Evolutionary conservation across 2,797 vertebrate species (phyloP), one percentile per base, ranked within the genome.

Genomic region (Spheniscus humboldti): DNA sequence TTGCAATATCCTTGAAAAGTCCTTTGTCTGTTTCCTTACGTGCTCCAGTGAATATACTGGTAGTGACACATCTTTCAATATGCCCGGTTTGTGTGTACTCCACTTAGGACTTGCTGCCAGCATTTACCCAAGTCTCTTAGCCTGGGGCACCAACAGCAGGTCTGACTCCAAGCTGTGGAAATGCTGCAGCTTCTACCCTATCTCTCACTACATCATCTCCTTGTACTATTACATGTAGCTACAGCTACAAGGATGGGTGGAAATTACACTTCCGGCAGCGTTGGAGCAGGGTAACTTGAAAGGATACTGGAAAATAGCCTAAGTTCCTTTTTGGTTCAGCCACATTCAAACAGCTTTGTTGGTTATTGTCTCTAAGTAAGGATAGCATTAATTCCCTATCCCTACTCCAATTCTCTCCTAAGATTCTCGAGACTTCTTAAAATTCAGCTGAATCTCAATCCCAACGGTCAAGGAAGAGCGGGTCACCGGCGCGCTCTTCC

Each of bases 361-460:
- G 20, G 27, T 22, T 50, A 16, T 3, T 17, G 39, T 12, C 67
- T 57, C 16, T 10, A 23, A 24, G 41, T 3, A 13, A 19, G 53
- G 37, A 7, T 0, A 35, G 4, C 13, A 8, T 7, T 3, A 27
- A 12, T 45, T 47, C 53, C 9, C 25, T 1, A 13, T 19, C 31
- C 5, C 41, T 6, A 1, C 6, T 23, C 31, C 16, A 17, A 3
- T 7, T n/a, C 8, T n/a, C 35, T 15, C 45, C 27, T 1, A 4
- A 14, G 22, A 1, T 4, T 9, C 43, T 19, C 50, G 1, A 7
- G 35, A 5, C 19, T 6, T 5, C 33, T 13, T 7, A 6, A 16
- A 10, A 4, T 1, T 0, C 41, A 0, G 39, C 0, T 2, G 7
- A 4, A 7, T 7, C 7, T 7, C 24, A 15, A 2, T 5, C 6